Conservation (phyloP, 1,140 invertebrate species). For the Aphaenogaster rudis region DNA sequence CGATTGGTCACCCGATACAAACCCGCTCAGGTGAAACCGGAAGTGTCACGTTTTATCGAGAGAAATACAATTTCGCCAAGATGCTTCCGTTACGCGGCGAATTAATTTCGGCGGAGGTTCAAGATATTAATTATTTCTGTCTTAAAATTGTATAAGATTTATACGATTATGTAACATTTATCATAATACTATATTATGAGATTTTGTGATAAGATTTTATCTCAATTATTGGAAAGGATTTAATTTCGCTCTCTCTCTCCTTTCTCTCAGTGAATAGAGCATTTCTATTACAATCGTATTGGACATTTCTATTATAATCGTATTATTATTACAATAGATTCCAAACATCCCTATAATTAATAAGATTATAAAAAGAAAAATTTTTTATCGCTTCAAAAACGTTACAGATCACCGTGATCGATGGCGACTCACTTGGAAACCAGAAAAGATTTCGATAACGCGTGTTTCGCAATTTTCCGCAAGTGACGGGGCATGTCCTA, state of each 20-base stretch:
- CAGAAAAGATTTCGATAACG: constrained; percentile 35
- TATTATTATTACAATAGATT: background rate
- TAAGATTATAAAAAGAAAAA: constrained; percentile 11
- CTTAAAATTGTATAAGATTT: background rate
- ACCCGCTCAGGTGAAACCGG: constrained; percentile 78
- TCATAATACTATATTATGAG: background rate
- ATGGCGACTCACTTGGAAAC: background rate
- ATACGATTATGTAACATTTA: background rate
- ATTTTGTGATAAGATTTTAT: background rate
- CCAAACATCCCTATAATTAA: background rate
- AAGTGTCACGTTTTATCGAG: constrained; percentile 76
- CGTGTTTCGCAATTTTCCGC: constrained; percentile 29
- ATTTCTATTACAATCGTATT: background rate
- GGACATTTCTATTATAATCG: background rate
- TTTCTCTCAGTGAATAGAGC: background rate
- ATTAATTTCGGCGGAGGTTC: background rate
- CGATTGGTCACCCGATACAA: constrained; percentile 80
- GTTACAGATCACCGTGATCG: background rate
- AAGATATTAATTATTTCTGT: background rate
- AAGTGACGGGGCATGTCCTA: constrained; percentile 10
- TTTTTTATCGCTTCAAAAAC: background rate
- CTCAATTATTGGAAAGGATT: background rate
- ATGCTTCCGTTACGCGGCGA: background rate
- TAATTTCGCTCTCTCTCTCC: background rate
- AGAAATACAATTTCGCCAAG: constrained; percentile 65